phyloP scores from a whole-genome alignment of 2,888 invertebrate genomes.

The Agriopis leucophaearia region DNA sequence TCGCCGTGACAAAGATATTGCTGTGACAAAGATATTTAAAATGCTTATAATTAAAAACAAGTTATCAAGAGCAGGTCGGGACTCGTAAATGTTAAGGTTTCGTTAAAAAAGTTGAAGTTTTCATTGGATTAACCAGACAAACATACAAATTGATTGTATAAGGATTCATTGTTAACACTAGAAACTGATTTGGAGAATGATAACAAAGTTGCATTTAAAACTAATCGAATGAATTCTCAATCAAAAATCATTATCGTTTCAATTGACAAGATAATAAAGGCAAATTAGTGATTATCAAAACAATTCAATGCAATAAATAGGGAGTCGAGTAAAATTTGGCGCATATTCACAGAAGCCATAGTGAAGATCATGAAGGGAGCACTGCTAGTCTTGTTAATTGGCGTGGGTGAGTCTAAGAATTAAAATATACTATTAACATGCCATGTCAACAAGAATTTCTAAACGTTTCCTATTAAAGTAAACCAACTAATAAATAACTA shows the following conservation, averaged over 20 bases:
- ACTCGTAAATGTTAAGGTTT: no score
- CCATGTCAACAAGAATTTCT: neutral
- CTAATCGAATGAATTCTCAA: neutral
- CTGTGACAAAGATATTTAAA: no score
- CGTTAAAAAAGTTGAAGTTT: no score
- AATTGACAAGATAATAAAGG: no score
- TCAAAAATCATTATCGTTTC: neutral
- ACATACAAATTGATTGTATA: no score
- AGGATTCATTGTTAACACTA: no score
- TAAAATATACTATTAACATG: neutral
- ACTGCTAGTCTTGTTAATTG: constrained; percentile 28
- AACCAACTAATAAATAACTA: no score
- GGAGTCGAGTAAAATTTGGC: neutral
- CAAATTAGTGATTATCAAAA: neutral
- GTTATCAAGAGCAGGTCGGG: no score
- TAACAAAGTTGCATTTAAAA: neutral
- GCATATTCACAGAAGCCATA: constrained; percentile 16
- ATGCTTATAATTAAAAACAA: no score
- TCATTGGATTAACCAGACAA: no score
- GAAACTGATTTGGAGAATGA: neutral
- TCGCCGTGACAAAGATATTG: no score
- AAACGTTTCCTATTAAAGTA: neutral
- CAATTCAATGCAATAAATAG: constrained; percentile 4
- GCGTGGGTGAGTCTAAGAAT: constrained; percentile 34
- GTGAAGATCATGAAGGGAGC: constrained; percentile 38